Evolutionary conservation across 1,140 invertebrate genomes (phyloP).

Genomic region (Procambarus virginalis): DNA sequence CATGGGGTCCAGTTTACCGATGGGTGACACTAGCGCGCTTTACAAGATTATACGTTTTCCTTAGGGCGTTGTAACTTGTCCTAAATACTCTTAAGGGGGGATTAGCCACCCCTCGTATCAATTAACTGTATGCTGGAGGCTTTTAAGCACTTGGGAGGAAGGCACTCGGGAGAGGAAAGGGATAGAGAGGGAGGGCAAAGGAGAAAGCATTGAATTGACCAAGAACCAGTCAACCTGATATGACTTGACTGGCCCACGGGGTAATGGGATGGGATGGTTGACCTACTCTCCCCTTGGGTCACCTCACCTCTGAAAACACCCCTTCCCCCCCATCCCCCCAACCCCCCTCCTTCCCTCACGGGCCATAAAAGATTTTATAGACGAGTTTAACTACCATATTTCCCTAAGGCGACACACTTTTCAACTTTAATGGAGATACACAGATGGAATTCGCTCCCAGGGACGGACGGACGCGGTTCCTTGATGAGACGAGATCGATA

Average conservation of each 20-base stretch:
- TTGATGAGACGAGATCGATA: not conserved
- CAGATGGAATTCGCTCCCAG: slow-evolving; percentile 13
- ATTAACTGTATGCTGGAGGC: slow-evolving; percentile 7
- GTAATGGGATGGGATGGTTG: too few relatives aligned
- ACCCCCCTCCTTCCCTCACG: not conserved
- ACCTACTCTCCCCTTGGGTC: not conserved
- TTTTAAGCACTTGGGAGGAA: not conserved
- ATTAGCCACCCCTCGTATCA: slow-evolving; percentile 26
- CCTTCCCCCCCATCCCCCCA: too few relatives aligned
- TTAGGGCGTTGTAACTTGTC: not conserved
- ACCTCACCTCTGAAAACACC: not conserved
- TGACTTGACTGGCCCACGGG: not conserved
- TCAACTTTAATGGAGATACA: slow-evolving; percentile 31
- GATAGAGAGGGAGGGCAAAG: too few relatives aligned
- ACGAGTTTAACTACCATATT: slow-evolving; percentile 24
- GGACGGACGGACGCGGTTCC: not conserved
- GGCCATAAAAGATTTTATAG: slow-evolving; percentile 23
- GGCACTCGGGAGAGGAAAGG: too few relatives aligned
- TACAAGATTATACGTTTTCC: slow-evolving; percentile 21
- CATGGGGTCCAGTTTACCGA: slow-evolving; percentile 3
- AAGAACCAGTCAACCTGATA: not conserved
- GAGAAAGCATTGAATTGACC: too few relatives aligned
- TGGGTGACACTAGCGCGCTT: not conserved
- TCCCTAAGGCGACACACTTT: slow-evolving; percentile 21
- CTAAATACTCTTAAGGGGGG: slow-evolving; percentile 24